Evolutionary conservation across 37 sponge, comb jelly and placozoan genomes (phyloP).

Genomic region (Cliona cf. orientalis): DNA sequence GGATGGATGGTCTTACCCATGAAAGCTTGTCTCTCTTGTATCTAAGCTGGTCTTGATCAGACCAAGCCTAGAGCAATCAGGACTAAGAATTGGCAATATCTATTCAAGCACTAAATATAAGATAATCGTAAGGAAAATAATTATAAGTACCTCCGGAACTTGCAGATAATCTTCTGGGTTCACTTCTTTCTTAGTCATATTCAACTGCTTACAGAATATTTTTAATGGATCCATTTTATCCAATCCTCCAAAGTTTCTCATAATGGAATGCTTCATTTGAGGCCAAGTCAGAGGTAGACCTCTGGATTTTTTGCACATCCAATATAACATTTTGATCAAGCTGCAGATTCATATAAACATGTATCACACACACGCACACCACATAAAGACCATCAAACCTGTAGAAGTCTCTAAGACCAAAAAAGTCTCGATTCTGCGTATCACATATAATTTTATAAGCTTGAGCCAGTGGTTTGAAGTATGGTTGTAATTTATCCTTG

Average conservation of each 20-base stretch:
- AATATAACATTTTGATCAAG: slow-evolving; percentile 93
- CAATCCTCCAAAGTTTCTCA: slow-evolving; percentile 91
- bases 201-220: slow-evolving; percentile 18
- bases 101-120: neutral
- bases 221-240: slow-evolving; percentile 23
- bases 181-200: slow-evolving; percentile 18
- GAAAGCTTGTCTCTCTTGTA: slow-evolving; percentile 68
- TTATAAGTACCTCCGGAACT: neutral
- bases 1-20: no score
- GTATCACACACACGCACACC: no score
- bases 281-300: slow-evolving; percentile 34
- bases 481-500: slow-evolving; percentile 25
- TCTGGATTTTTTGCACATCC: slow-evolving; percentile 58
- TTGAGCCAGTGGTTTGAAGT: slow-evolving; percentile 54
- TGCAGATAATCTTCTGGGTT: no score
- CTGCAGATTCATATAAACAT: no score
- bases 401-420: slow-evolving; percentile 97
- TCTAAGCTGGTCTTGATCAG: slow-evolving; percentile 77
- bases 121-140: no score
- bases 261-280: slow-evolving; percentile 84
- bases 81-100: slow-evolving; percentile 22
- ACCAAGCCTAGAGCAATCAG: slow-evolving; percentile 74
- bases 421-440: slow-evolving; percentile 68
- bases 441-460: slow-evolving; percentile 54
- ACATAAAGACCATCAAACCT: no score